A percentile compares a stretch with the other conserved stretches of the same genome.
phyloP scores from a whole-genome alignment of 1,140 invertebrate genomes.

The Drosophila santomea region DNA sequence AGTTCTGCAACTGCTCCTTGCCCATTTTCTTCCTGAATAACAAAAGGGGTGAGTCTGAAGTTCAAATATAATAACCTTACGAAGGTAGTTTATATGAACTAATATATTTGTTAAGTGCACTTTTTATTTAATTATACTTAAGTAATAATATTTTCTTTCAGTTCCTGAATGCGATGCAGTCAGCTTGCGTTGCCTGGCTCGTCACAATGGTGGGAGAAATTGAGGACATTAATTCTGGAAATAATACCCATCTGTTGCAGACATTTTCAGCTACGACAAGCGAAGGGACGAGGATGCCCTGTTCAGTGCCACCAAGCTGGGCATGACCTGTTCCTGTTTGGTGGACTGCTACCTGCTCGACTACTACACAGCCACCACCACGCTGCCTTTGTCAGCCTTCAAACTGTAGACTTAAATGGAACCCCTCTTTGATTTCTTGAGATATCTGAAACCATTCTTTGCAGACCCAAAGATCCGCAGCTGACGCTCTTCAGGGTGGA shows the following conservation, averaged over 20 bases:
- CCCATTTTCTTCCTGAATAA: slow-evolving; percentile 66
- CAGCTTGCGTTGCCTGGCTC: slow-evolving; percentile 63
- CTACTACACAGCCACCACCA: slow-evolving; percentile 69
- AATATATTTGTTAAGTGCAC: too few species aligned
- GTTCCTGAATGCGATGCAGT: slow-evolving; percentile 55
- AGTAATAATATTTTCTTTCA: slow-evolving; percentile 19
- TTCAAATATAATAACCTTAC: too few species aligned
- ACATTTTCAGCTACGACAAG: slow-evolving; percentile 78
- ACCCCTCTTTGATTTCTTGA: neutral
- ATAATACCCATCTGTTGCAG: slow-evolving; percentile 24
- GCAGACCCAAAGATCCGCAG: slow-evolving; percentile 24
- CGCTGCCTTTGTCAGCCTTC: slow-evolving; percentile 50
- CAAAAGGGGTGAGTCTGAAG: slow-evolving; percentile 34
- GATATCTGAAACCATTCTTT: neutral
- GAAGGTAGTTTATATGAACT: too few species aligned
- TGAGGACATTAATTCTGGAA: slow-evolving; percentile 1
- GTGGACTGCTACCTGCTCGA: slow-evolving; percentile 71
- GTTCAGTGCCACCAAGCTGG: slow-evolving; percentile 71
- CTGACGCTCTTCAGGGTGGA: slow-evolving; percentile 63
- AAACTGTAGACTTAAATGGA: slow-evolving; percentile 14
- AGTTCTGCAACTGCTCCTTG: slow-evolving; percentile 71
- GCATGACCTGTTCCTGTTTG: slow-evolving; percentile 74
- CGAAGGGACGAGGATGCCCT: slow-evolving; percentile 67
- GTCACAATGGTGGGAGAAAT: slow-evolving; percentile 60
- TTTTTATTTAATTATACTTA: too few species aligned